phyloP scores from a whole-genome alignment of 2,888 invertebrate species.

The Pheosia tremula region DNA sequence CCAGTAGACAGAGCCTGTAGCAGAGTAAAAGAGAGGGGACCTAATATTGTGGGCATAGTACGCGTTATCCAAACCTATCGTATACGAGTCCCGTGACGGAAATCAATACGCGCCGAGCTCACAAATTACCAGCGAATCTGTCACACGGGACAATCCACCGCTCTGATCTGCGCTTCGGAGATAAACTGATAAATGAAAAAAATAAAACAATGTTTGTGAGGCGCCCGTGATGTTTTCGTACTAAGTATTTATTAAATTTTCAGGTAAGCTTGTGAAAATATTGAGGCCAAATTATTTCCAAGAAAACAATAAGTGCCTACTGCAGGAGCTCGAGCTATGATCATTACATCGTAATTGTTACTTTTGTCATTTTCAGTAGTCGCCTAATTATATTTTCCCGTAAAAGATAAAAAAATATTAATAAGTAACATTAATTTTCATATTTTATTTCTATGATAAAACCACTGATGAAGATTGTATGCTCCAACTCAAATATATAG shows the following conservation, averaged over 20 bases:
- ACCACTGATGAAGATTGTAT: too few species aligned
- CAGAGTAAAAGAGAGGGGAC: neutral
- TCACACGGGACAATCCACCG: constrained; percentile 18
- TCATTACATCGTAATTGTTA: too few species aligned
- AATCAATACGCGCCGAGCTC: constrained; percentile 5
- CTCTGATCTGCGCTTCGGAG: constrained; percentile 25
- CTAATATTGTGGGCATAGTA: neutral
- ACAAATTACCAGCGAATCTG: constrained; percentile 10
- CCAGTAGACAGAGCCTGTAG: too few species aligned
- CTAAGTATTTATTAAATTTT: neutral
- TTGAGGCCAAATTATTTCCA: too few species aligned
- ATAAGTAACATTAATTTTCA: too few species aligned
- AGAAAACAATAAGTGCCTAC: too few species aligned
- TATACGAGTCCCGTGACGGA: constrained; percentile 1
- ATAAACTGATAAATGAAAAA: constrained; percentile 25
- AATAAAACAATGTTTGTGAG: neutral
- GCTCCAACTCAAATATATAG: too few species aligned
- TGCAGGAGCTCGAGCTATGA: too few species aligned
- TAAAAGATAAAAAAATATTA: too few species aligned
- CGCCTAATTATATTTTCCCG: too few species aligned
- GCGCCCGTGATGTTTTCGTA: neutral
- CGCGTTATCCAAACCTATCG: neutral
- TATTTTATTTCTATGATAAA: too few species aligned
- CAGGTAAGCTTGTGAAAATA: neutral
- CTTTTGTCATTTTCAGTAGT: too few species aligned